A percentile compares a stretch with the other conserved stretches of the same genome.
phyloP scores from a whole-genome alignment of 2,888 invertebrate species.

The Drosophila peninsularis region DNA sequence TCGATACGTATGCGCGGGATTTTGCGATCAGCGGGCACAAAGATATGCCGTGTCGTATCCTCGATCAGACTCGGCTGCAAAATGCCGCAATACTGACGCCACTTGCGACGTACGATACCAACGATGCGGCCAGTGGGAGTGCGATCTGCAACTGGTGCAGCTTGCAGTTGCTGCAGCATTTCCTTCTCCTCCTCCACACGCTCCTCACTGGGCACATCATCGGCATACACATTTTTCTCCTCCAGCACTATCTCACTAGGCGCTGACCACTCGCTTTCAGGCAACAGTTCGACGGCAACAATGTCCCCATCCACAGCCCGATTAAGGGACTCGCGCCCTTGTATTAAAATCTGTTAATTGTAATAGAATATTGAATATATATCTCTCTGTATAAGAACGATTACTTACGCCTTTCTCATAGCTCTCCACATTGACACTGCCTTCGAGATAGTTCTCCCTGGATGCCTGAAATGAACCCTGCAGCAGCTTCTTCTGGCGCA shows the following conservation, averaged over 20 bases:
- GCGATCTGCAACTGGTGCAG: conserved; percentile 82
- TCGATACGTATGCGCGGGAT: conserved; percentile 98
- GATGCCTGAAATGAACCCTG: conserved; percentile 95
- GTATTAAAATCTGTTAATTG: conserved; percentile 89
- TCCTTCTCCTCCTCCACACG: conserved; percentile 85
- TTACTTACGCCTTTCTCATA: conserved; percentile 91
- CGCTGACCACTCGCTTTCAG: conserved; percentile 94
- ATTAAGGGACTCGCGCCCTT: conserved; percentile 94
- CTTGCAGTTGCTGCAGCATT: conserved; percentile 77
- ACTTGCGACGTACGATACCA: conserved; percentile 97
- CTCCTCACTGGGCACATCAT: conserved; percentile 85
- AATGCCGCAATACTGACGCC: conserved; percentile 99
- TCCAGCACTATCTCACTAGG: conserved; percentile 94
- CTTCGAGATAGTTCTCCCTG: conserved; percentile 97
- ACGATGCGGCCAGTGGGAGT: conserved; percentile 92
- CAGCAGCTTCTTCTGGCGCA: conserved; percentile 90
- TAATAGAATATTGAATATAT: background rate
- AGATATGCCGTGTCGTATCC: conserved; percentile 91
- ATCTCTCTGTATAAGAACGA: background rate
- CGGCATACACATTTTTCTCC: conserved; percentile 88
- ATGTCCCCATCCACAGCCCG: conserved; percentile 97
- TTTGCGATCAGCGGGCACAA: conserved; percentile 96
- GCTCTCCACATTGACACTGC: conserved; percentile 91
- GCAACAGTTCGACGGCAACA: conserved; percentile 95
- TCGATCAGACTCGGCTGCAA: conserved; percentile 91